Percentiles rank a stretch among this genome's conserved stretches.
These are phyloP conservation scores for Myotis yumanensis DNA, from an alignment of 2,113 vertebrate genomes.

Conservation along the genomic window DNA sequence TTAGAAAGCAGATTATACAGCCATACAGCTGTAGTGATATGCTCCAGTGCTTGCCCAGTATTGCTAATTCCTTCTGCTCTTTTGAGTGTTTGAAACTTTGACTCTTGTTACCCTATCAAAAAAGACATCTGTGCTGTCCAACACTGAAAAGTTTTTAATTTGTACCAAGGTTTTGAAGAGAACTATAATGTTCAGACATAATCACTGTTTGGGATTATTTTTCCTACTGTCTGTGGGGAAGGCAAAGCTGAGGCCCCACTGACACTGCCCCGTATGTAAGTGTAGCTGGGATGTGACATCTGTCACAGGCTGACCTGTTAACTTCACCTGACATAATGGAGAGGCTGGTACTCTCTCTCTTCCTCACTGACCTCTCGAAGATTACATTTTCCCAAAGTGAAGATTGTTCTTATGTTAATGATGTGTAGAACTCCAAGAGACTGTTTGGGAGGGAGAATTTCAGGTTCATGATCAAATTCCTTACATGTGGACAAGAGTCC, in stretches of 20 bases:
- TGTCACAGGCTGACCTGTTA: not conserved
- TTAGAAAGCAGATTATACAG: not conserved
- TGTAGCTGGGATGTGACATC: not conserved
- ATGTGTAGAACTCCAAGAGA: not conserved
- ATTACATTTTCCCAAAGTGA: not conserved
- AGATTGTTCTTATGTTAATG: not conserved
- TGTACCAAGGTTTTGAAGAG: not conserved
- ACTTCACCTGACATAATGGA: too few relatives aligned
- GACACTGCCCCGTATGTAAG: not conserved
- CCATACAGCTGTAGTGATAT: not conserved
- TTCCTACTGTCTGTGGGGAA: not conserved
- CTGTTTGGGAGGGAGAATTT: slow-evolving; percentile 10
- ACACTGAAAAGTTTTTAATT: not conserved
- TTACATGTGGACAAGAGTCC: not conserved
- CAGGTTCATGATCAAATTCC: not conserved
- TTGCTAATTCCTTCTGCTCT: not conserved
- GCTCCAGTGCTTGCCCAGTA: not conserved
- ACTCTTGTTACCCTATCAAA: not conserved
- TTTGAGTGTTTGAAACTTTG: slow-evolving; percentile 19
- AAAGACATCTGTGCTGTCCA: not conserved
- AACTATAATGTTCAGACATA: not conserved
- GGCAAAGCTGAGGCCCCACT: not conserved
- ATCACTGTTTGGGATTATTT: not conserved
- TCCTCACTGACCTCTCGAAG: not conserved
- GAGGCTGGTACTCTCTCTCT: not conserved